Base-by-base conservation (phyloP, 2,888 invertebrate genomes). In the Homarus gammarus region DNA sequence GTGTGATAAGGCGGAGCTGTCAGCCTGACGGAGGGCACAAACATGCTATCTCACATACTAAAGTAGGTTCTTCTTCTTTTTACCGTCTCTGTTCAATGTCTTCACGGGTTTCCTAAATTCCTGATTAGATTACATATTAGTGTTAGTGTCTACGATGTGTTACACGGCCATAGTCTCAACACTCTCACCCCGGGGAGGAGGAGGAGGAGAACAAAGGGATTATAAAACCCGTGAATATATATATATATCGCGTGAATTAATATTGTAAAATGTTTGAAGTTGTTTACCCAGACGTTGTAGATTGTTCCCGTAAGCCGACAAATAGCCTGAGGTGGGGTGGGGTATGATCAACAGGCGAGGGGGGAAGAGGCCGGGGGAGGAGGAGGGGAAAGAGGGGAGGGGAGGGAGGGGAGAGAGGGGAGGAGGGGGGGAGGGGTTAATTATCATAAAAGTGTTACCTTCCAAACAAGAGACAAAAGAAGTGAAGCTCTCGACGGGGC, bases 381-480 rank as follows among this genome's bases (percentile, higher is more conserved):
- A 38, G n/a, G 38, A 79, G 61, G 64, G 56, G n/a, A n/a, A 38
- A 38, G 38, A 36, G 18, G 36, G 22, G 64, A n/a, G 56, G 64
- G 36, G 38, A 12, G 36, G 38, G 61, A 61, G 79, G 22, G 61
- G 38, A 38, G 64, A n/a, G 38, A 64, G 38, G n/a, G 6, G 1
- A 5, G 22, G 6, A 2, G 12, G 22, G 38, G 40, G 40, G 40
- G 77, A 49, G 44, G 18, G 36, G n/a, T n/a, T 70, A 70, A 70
- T 77, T 49, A 77, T 49, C 77, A 77, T 77, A 77, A 40, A 44
- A 77, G 40, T 77, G 40, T 77, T 40, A 77, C 44, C 77, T 33
- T 12, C 27, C n/a, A 40, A 70, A 83, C 68, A 83, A 44, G 31
- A 83, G 6, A 49, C 68, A 44, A 31, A 83, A 27, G 82, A 27